Evolutionary conservation across 1,140 invertebrate genomes (phyloP).

Genomic region (Battus philenor): DNA sequence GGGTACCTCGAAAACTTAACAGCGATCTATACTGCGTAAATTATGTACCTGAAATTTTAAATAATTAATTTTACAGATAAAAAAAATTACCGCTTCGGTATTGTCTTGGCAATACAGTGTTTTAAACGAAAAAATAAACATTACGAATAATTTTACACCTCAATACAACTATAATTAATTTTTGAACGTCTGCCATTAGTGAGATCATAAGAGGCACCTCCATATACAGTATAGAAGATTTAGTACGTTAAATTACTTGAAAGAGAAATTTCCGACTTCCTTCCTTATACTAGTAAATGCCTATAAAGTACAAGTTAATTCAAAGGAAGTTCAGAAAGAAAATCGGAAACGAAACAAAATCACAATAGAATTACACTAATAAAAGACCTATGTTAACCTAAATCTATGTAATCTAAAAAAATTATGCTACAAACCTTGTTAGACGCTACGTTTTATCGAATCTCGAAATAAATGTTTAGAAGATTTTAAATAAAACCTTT

Average conservation of each 20-base stretch:
- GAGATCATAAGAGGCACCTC: slow-evolving; percentile 45
- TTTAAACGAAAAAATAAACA: slow-evolving; percentile 22
- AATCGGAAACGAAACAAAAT: slow-evolving; percentile 10
- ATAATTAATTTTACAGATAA: slow-evolving; percentile 14
- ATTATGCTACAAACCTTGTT: slow-evolving; percentile 13
- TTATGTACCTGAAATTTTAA: neutral
- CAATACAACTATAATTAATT: slow-evolving; percentile 11
- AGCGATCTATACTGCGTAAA: slow-evolving; percentile 13
- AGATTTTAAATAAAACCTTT: too few relatives aligned
- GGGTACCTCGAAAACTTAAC: slow-evolving; percentile 23
- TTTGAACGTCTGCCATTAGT: slow-evolving; percentile 25
- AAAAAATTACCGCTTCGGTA: neutral
- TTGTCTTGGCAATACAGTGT: slow-evolving; percentile 1
- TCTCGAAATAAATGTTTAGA: neutral
- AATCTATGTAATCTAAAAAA: slow-evolving; percentile 4
- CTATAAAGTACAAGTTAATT: slow-evolving; percentile 5
- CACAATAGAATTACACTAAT: slow-evolving; percentile 7
- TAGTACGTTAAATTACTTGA: slow-evolving; percentile 12
- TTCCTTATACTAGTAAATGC: slow-evolving; percentile 6
- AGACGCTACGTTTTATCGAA: neutral
- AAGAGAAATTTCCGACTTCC: slow-evolving; percentile 13
- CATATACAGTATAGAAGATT: slow-evolving; percentile 17
- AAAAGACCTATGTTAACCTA: slow-evolving; percentile 1
- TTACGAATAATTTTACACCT: slow-evolving; percentile 10
- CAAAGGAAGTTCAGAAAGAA: slow-evolving; percentile 6